Evolutionary conservation across 2,797 vertebrate genomes (phyloP).

Genomic region (Anguilla anguilla): DNA sequence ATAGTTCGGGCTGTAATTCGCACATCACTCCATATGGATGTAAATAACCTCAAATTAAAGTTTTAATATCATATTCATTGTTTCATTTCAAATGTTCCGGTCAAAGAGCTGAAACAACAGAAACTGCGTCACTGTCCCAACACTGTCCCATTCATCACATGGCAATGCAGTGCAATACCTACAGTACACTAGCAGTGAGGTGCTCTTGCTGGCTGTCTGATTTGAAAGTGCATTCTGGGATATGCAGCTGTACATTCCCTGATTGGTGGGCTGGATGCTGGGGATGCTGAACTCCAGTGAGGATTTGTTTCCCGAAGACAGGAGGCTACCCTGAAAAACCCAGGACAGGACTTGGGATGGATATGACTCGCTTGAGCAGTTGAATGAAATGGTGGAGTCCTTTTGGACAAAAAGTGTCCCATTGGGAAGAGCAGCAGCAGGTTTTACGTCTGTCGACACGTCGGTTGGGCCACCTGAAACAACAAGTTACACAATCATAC

Average conservation of each 20-base stretch:
- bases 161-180: slow-evolving; percentile 53
- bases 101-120: no score
- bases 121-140: no score
- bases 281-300: slow-evolving; percentile 58
- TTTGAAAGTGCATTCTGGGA: slow-evolving; percentile 66
- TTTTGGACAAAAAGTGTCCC: slow-evolving; percentile 61
- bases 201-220: slow-evolving; percentile 47
- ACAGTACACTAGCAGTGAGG: slow-evolving; percentile 84
- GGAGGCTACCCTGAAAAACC: slow-evolving; percentile 58
- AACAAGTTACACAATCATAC: neutral
- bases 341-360: slow-evolving; percentile 66
- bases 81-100: neutral
- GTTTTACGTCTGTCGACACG: slow-evolving; percentile 55
- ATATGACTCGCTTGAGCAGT: slow-evolving; percentile 63
- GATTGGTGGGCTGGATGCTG: slow-evolving; percentile 60
- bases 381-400: slow-evolving; percentile 63
- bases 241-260: slow-evolving; percentile 79
- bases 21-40: no score
- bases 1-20: no score
- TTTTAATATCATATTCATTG: neutral
- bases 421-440: slow-evolving; percentile 58
- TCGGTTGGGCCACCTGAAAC: slow-evolving; percentile 68
- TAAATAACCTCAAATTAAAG: no score
- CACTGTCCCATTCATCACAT: neutral
- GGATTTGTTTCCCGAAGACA: slow-evolving; percentile 38